Evolutionary conservation across 2,113 vertebrate genomes (phyloP), one percentile per base, ranked within the genome.

Genomic region (Opisthocomus hoazin): DNA sequence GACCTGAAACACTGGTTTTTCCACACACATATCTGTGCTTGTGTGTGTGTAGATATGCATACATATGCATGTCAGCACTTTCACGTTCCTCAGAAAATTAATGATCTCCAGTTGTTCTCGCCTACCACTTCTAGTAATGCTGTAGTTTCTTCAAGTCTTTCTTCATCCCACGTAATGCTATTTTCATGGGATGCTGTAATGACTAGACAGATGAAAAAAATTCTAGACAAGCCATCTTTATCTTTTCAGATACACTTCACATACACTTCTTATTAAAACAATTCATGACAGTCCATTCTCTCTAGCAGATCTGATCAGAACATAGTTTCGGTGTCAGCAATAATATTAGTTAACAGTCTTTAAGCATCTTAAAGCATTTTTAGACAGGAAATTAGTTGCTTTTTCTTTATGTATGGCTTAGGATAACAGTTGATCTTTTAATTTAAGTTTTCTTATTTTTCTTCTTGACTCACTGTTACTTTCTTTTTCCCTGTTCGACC

Each of bases 191-290:
- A 65, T 71, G 21, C 43, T 92, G 43, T 93, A 83, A 96, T 96
- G 94, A 95, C 92, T 93, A 96, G 88, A 94, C 63, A 86, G 73
- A 90, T 50, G 50, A 74, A 90, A 91, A 89, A 70, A 87, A 69
- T 48, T 92, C 51, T 79, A 91, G 56, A 94, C 89, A 92, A 96
- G 36, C 26, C 80, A 73, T 89, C 80, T 95, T 96, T 93, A 68
- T 87, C 53, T 87, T 87, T 97, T 93, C 71, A 84, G 61, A 57
- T 32, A n/a, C n/a, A n/a, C n/a, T 81, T 96, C 13, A 12, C 78
- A 68, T 81, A 53, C 51, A 79, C 26, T 70, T 94, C 26, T 70
- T 94, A 92, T 57, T 94, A 82, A 90, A 92, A 57, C 9, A 87
- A 70, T 56, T 91, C 37, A 58, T 46, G 43, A 12, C 39, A 89